Percentiles rank a stretch among this genome's conserved stretches.
These are phyloP conservation scores for Diplazon laetatorius DNA, from an alignment of 2,888 invertebrate species.

Conservation along the genomic window DNA sequence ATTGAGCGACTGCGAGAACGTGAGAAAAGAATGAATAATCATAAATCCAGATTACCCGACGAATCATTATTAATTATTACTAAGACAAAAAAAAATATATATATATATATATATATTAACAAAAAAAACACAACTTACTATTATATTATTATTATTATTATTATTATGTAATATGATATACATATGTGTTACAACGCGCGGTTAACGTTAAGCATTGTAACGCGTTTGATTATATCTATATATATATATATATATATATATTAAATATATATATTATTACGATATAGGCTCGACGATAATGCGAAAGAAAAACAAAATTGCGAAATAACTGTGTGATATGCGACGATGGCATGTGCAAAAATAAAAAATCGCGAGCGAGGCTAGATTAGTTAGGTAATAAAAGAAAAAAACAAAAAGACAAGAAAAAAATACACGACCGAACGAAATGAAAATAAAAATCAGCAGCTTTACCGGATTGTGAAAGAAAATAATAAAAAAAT, in stretches of 20 bases:
- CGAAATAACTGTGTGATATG: slow-evolving; percentile 9
- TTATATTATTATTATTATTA: slow-evolving; percentile 44
- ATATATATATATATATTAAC: no score
- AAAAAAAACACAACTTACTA: no score
- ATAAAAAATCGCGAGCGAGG: slow-evolving; percentile 40
- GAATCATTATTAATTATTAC: slow-evolving; percentile 57
- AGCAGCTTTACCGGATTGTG: slow-evolving; percentile 65
- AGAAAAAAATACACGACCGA: neutral
- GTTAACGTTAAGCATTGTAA: slow-evolving; percentile 51
- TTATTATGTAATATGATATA: slow-evolving; percentile 49
- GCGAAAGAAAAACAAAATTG: no score
- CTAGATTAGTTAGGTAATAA: slow-evolving; percentile 43
- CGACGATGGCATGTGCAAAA: slow-evolving; percentile 19
- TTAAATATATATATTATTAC: slow-evolving; percentile 38
- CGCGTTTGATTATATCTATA: slow-evolving; percentile 45
- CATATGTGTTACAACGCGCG: slow-evolving; percentile 42
- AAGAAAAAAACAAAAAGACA: neutral
- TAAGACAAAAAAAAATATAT: slow-evolving; percentile 12
- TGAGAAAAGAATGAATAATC: slow-evolving; percentile 18
- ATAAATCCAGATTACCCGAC: slow-evolving; percentile 36
- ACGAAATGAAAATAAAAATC: no score
- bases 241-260: no score
- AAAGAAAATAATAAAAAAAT: slow-evolving; percentile 57
- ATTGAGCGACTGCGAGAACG: neutral
- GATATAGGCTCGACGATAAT: slow-evolving; percentile 76